Evolutionary conservation across 2,113 vertebrate species (phyloP).

Genomic region (Hymenochirus boettgeri): DNA sequence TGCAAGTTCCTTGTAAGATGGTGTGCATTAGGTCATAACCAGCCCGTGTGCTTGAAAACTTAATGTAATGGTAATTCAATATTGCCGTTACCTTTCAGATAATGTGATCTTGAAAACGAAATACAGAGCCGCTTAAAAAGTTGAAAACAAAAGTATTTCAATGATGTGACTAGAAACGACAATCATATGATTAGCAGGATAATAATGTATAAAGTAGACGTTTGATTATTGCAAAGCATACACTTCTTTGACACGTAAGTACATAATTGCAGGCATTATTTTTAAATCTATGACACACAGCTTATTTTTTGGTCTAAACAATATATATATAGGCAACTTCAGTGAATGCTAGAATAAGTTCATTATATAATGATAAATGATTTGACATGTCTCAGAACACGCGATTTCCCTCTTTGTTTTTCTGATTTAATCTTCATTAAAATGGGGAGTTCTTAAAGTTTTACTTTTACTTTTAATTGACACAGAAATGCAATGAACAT

Average conservation of each 20-base stretch:
- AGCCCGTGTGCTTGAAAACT: slow-evolving; percentile 20
- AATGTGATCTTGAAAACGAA: slow-evolving; percentile 10
- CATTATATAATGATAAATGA: neutral
- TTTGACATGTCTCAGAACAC: neutral
- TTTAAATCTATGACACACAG: neutral
- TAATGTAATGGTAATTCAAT: slow-evolving; percentile 41
- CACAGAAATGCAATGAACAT: too few relatives aligned
- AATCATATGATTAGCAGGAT: neutral
- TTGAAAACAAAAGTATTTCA: slow-evolving; percentile 36
- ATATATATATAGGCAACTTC: neutral
- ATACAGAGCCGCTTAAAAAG: slow-evolving; percentile 26
- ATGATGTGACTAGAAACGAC: slow-evolving; percentile 4
- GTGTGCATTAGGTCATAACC: slow-evolving; percentile 36
- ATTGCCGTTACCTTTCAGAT: slow-evolving; percentile 31
- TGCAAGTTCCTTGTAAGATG: slow-evolving; percentile 19
- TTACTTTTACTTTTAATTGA: too few relatives aligned
- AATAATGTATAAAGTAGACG: neutral
- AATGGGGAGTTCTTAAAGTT: too few relatives aligned
- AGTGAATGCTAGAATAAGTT: neutral
- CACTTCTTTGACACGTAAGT: neutral
- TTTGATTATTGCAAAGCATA: neutral
- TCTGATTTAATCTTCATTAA: neutral
- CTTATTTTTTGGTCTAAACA: neutral
- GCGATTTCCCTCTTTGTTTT: neutral
- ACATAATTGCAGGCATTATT: neutral